These are phyloP conservation scores for Ascidia mentula DNA, from an alignment of 23 tunicate species.

Conservation along the genomic window DNA sequence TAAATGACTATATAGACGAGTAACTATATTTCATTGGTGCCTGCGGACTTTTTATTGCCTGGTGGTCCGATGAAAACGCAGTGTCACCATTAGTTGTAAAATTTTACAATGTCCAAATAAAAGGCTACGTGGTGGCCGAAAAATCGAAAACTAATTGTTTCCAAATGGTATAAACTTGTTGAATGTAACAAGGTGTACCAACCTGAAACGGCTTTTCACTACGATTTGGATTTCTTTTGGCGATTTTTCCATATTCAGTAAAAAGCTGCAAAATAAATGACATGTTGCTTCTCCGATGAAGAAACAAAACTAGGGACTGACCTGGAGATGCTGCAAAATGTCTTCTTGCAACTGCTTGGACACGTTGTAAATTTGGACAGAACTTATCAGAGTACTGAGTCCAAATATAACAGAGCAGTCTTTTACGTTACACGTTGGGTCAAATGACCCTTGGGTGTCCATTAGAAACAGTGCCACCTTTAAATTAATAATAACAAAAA, in stretches of 20 bases:
- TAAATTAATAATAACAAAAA: no score
- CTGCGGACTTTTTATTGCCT: no score
- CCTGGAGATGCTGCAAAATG: not conserved
- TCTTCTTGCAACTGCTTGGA: not conserved
- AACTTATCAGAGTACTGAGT: slow-evolving; percentile 2
- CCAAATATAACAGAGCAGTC: not conserved
- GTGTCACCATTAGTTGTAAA: no score
- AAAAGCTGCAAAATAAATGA: not conserved
- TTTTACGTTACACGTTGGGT: not conserved
- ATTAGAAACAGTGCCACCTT: not conserved
- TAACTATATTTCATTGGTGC: no score
- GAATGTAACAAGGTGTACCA: not conserved
- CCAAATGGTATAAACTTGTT: not conserved
- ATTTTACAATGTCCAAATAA: no score
- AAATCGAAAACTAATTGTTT: no score
- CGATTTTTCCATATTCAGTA: not conserved
- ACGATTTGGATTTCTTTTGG: not conserved
- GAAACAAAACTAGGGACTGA: no score
- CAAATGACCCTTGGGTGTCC: slow-evolving; percentile 1
- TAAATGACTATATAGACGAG: no score
- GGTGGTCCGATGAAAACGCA: no score
- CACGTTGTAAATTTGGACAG: not conserved
- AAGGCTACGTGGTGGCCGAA: no score
- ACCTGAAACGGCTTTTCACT: not conserved
- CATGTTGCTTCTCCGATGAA: no score